phyloP scores from a whole-genome alignment of 1,140 invertebrate genomes.

The Leptopilina boulardi region DNA sequence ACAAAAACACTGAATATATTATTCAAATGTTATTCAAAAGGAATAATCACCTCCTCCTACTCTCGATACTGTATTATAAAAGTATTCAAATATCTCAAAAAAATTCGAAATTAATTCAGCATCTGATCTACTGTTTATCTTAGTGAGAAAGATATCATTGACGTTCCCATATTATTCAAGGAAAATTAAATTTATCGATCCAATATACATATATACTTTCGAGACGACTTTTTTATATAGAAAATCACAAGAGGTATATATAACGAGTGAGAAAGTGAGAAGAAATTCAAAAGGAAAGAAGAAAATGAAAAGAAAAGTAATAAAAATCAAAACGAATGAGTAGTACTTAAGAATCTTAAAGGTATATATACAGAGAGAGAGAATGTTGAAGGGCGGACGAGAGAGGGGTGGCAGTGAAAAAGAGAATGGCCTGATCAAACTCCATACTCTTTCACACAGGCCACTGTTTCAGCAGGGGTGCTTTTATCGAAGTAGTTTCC shows the following conservation, averaged over 20 bases:
- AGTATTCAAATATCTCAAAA: background rate
- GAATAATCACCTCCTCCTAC: background rate
- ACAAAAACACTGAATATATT: background rate
- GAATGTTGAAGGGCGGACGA: background rate
- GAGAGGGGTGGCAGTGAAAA: background rate
- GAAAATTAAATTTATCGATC: background rate
- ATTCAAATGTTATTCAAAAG: background rate
- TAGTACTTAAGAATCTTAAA: background rate
- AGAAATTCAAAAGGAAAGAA: background rate
- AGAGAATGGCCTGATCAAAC: conserved; percentile 35
- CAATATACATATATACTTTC: background rate
- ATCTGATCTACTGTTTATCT: background rate
- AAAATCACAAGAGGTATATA: background rate
- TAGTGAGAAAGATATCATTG: background rate
- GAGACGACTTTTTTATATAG: too few relatives aligned
- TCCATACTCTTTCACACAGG: conserved; percentile 35
- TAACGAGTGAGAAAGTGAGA: background rate
- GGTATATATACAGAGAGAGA: background rate
- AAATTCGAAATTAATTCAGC: background rate
- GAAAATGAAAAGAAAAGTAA: background rate
- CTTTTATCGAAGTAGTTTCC: conserved; percentile 31
- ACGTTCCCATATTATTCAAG: background rate
- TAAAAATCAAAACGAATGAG: background rate
- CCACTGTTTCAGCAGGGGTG: conserved; percentile 8
- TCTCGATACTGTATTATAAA: background rate